Conservation (phyloP, 2,888 invertebrate genomes). For the Clanis bilineata region DNA sequence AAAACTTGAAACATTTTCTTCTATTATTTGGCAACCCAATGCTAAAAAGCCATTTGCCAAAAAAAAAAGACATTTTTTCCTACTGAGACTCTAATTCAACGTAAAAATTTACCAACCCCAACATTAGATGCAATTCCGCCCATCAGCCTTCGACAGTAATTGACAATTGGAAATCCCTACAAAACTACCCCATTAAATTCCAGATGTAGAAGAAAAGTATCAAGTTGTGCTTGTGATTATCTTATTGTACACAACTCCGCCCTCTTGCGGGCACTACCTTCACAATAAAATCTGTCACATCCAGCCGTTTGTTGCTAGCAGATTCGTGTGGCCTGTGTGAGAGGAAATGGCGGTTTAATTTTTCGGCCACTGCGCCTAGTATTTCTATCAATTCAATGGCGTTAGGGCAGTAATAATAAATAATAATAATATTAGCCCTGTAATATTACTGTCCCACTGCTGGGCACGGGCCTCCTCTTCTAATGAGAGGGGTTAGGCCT, state of each 20-base stretch:
- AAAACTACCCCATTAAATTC: neutral
- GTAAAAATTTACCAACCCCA: neutral
- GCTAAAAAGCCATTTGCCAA: no score
- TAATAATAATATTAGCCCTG: no score
- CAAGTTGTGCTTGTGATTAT: slow-evolving; percentile 34
- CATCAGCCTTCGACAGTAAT: neutral
- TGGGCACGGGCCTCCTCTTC: no score
- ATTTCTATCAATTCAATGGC: no score
- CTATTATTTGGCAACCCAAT: no score
- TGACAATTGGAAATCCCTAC: neutral
- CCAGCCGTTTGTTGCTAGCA: slow-evolving; percentile 39
- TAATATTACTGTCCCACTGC: no score
- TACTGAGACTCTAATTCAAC: neutral
- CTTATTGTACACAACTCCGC: slow-evolving; percentile 36
- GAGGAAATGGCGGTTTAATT: neutral
- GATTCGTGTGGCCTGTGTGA: slow-evolving; percentile 5
- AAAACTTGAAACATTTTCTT: no score
- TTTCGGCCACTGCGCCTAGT: no score
- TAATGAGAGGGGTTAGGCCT: no score
- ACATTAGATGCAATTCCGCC: no score
- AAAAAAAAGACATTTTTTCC: no score
- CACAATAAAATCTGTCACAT: slow-evolving; percentile 45
- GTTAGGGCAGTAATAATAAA: no score
- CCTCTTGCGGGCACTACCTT: slow-evolving; percentile 22
- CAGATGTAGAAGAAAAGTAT: slow-evolving; percentile 20